Evolutionary conservation across 2,113 vertebrate genomes (phyloP).

Genomic region (Hydrochoerus hydrochaeris): DNA sequence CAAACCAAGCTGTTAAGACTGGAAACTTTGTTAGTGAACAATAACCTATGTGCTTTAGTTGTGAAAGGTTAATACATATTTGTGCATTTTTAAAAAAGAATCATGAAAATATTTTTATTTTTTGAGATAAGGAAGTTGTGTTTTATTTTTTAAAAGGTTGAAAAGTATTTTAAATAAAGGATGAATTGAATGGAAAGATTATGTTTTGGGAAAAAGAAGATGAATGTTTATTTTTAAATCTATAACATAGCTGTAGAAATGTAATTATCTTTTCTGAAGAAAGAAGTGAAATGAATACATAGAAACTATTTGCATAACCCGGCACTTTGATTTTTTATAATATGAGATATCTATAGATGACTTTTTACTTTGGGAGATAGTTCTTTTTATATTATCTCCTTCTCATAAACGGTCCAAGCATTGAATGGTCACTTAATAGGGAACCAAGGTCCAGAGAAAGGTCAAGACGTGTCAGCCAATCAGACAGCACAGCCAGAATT

Average conservation of each 20-base stretch:
- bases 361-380: not conserved
- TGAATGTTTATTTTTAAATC: constrained; percentile 4
- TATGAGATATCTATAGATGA: not conserved
- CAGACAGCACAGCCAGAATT: not conserved
- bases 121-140: not conserved
- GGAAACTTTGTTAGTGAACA: not conserved
- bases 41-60: not conserved
- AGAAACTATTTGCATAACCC: not conserved
- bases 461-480: rapidly evolving
- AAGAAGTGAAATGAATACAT: not conserved
- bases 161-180: constrained; percentile 24
- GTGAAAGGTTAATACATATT: constrained; percentile 27
- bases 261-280: not conserved
- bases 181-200: not conserved
- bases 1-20: not conserved
- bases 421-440: rapidly evolving
- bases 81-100: not conserved
- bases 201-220: not conserved
- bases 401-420: not conserved
- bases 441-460: not conserved
- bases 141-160: constrained; percentile 39
- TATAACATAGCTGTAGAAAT: not conserved
- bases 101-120: not conserved
- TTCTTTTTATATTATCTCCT: not conserved
- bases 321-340: not conserved